Conservation (phyloP, 35 echinoderm and acorn worm genomes). For the Holothuria glaberrima region DNA sequence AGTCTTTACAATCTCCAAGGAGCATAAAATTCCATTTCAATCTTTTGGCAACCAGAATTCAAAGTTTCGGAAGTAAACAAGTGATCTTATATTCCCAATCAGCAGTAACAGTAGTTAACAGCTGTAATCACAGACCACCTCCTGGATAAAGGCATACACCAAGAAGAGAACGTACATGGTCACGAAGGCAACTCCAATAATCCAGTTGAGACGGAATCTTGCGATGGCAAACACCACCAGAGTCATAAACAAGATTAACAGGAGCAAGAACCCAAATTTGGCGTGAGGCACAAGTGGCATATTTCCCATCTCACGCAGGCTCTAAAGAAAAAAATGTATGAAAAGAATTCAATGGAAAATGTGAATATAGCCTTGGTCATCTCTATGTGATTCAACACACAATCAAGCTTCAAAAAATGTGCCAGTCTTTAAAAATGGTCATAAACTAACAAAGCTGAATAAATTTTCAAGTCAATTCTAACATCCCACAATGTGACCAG, state of each 20-base stretch:
- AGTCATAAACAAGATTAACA: slow-evolving; percentile 79
- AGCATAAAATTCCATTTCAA: no score
- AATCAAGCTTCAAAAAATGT: no score
- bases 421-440: no score
- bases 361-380: no score
- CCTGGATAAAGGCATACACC: slow-evolving; percentile 88
- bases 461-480: no score
- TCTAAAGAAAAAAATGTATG: not conserved
- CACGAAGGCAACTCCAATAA: slow-evolving; percentile 82
- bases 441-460: no score
- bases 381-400: not conserved
- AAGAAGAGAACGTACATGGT: slow-evolving; percentile 82
- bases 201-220: slow-evolving; percentile 87
- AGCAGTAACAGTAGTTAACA: slow-evolving; percentile 48
- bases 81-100: no score
- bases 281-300: slow-evolving; percentile 81
- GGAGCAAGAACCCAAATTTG: slow-evolving; percentile 96
- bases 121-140: slow-evolving; percentile 74
- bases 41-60: no score
- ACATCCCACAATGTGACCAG: no score
- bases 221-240: slow-evolving; percentile 71
- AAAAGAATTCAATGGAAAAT: not conserved
- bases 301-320: slow-evolving; percentile 18
- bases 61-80: no score
- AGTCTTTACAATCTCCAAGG: no score